phyloP scores from a whole-genome alignment of 1,140 invertebrate genomes.

The Papilio dardanus region DNA sequence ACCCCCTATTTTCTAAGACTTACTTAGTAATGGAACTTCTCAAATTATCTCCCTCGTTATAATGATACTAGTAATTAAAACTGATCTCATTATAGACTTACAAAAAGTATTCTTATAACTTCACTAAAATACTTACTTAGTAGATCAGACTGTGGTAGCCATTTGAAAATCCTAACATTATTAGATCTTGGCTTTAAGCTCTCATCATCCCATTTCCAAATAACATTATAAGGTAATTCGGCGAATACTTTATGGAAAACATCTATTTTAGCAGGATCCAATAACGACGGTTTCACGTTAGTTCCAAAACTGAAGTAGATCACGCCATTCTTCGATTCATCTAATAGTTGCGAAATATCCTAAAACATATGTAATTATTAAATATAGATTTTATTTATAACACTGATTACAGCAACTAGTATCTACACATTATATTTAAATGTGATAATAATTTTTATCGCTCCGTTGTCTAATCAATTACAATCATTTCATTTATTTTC shows the following conservation, averaged over 20 bases:
- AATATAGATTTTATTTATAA: too few relatives aligned
- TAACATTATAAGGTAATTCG: constrained; percentile 68
- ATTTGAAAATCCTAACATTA: constrained; percentile 80
- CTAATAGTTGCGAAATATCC: constrained; percentile 82
- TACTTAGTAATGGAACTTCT: too few relatives aligned
- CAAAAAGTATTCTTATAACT: too few relatives aligned
- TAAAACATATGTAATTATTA: constrained; percentile 36
- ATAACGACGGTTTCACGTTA: constrained; percentile 71
- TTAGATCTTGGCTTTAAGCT: constrained; percentile 57
- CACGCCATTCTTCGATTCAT: constrained; percentile 81
- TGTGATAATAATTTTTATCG: not conserved
- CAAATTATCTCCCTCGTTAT: too few relatives aligned
- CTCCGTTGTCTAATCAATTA: not conserved
- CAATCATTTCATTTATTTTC: not conserved
- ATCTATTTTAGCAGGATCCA: constrained; percentile 65
- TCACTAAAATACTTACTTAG: constrained; percentile 50
- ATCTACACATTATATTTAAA: too few relatives aligned
- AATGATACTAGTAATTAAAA: too few relatives aligned
- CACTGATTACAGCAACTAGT: too few relatives aligned
- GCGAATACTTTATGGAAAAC: constrained; percentile 76
- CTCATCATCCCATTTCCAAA: constrained; percentile 81
- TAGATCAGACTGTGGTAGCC: constrained; percentile 82
- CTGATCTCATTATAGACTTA: too few relatives aligned
- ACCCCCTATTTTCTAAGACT: too few relatives aligned
- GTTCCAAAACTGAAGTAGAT: constrained; percentile 86